Conservation (phyloP, 2,888 invertebrate species). For the Orgyia antiqua region DNA sequence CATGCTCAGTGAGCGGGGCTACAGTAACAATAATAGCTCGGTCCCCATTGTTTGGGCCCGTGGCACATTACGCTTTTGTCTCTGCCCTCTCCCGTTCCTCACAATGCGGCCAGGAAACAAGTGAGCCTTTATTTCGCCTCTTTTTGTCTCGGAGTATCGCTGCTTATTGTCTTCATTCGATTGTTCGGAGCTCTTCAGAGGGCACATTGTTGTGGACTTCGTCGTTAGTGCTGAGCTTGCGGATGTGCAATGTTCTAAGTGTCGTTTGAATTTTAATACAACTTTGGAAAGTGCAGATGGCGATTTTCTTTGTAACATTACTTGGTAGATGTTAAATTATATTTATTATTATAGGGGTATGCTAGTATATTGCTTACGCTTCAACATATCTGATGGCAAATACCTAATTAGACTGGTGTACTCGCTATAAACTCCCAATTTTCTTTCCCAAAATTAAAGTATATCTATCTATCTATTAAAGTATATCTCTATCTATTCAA, state of each 20-base stretch:
- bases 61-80: constrained; percentile 79
- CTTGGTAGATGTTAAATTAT: neutral
- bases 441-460: no score
- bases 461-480: no score
- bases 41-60: constrained; percentile 76
- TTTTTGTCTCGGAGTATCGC: constrained; percentile 80
- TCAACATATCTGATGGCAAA: no score
- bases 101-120: constrained; percentile 79
- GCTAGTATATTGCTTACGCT: no score
- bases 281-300: constrained; percentile 38
- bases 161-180: constrained; percentile 80
- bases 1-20: constrained; percentile 68
- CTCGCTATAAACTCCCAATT: no score
- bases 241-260: constrained; percentile 72
- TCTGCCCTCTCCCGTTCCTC: constrained; percentile 77
- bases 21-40: constrained; percentile 77
- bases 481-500: no score
- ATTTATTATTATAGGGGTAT: neutral
- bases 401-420: no score
- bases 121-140: constrained; percentile 80
- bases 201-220: constrained; percentile 76
- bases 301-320: constrained; percentile 15
- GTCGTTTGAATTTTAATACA: constrained; percentile 67
- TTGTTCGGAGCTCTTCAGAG: constrained; percentile 78
- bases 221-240: constrained; percentile 74